Evolutionary conservation across 2,797 vertebrate genomes (phyloP), one percentile per base, ranked within the genome.

Genomic region (Threskiornis aethiopicus): DNA sequence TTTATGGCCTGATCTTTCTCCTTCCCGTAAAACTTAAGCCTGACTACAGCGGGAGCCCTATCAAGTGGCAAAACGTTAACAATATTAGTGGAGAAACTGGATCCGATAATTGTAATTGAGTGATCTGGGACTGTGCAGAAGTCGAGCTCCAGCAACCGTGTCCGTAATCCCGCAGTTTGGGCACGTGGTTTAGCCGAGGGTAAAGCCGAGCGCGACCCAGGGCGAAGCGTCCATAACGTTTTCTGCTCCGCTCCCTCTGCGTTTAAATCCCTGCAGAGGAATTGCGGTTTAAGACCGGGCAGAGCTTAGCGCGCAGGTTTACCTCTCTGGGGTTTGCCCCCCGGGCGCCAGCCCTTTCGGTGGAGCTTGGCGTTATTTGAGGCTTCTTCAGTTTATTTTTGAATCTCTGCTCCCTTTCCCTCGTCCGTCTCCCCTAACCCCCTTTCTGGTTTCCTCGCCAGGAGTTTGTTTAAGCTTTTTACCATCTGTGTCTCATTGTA

Each of bases 401-500:
- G 54, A 39, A 11, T 22, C 70, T 16, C 46, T 14, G 24, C 57
- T 62, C 31, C 72, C 16, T 76, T 24, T 59, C 44, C 49, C 35
- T 41, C 7, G 16, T 12, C 67, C 70, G 1, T 47, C 44, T 55
- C 64, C 37, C 10, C 15, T 17, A 15, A 37, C 22, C 49, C 49
- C 67, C 21, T 13, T 10, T 29, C 51, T 46, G 67, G 47, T 61
- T 62, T 57, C 73, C 61, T 46, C 3, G 17, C 75, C 51, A 46
- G 44, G 69, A 61, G 61, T 35, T 83, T 54, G 66, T 54, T 69
- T 24, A 44, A 89, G 80, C 64, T 75, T 70, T 89, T 89, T 28
- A 13, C 91, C 91, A 64, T 80, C 86, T 81, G 91, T 28, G 15
- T 75, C 69, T 80, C 75, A 41, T 84, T 80, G 80, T 35, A 59